phyloP scores from a whole-genome alignment of 2,113 vertebrate genomes.

The Nyctibius bracteatus region DNA sequence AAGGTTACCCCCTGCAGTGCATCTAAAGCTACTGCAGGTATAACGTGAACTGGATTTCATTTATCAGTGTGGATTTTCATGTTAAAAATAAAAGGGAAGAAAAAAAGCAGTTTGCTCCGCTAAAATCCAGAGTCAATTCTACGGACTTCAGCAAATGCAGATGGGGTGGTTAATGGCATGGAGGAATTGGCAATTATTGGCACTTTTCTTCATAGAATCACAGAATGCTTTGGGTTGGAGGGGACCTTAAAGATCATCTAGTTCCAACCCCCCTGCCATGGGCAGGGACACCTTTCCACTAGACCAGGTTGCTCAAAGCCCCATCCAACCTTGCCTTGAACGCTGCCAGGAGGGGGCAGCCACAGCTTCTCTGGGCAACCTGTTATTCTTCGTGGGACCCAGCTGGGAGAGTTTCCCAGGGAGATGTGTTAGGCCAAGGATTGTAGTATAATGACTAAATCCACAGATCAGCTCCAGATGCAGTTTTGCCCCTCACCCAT shows the following conservation, averaged over 20 bases:
- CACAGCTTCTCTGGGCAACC: too few species aligned
- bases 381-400: background rate
- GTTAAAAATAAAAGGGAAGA: accelerated
- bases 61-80: background rate
- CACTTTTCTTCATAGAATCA: too few species aligned
- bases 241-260: too few species aligned
- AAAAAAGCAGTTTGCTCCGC: background rate
- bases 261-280: too few species aligned
- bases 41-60: background rate
- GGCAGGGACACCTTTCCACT: too few species aligned
- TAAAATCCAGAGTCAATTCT: background rate
- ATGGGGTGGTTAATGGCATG: background rate
- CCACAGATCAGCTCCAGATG: background rate
- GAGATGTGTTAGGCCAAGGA: background rate
- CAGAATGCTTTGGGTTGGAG: too few species aligned
- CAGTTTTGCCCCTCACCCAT: background rate
- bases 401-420: background rate
- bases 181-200: background rate
- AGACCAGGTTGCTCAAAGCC: too few species aligned
- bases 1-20: constrained; percentile 63
- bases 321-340: too few species aligned
- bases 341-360: too few species aligned
- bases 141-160: background rate
- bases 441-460: accelerated
- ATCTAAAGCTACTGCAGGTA: constrained; percentile 34